These are phyloP conservation scores for Augiades crinisus DNA, from an alignment of 2,888 invertebrate species.

Conservation along the genomic window DNA sequence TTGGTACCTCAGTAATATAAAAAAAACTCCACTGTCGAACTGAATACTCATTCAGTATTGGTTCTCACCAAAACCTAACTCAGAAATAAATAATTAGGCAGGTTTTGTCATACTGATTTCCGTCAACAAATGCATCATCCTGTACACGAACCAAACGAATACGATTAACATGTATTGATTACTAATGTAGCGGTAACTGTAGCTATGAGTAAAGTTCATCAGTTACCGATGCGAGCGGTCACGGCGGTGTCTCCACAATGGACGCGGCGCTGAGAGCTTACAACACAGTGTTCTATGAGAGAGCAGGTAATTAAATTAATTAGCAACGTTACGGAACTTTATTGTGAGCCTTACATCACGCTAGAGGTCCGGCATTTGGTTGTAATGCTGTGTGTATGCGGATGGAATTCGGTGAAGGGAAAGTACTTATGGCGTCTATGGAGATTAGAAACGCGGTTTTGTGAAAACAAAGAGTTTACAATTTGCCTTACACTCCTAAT, in stretches of 20 bases:
- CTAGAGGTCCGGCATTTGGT: conserved; percentile 5
- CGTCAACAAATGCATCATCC: not conserved
- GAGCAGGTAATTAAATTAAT: conserved; percentile 54
- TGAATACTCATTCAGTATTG: too few species aligned
- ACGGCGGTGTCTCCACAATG: conserved; percentile 41
- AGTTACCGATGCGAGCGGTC: not conserved
- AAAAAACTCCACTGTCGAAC: too few species aligned
- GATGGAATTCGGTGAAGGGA: conserved; percentile 7
- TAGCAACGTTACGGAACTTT: conserved; percentile 3
- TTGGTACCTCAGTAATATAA: too few species aligned
- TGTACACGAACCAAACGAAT: not conserved
- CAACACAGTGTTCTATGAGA: conserved; percentile 60
- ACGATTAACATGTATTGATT: conserved; percentile 1
- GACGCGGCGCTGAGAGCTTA: conserved; percentile 51
- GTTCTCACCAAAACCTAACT: too few species aligned
- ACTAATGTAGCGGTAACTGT: too few species aligned
- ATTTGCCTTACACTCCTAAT: too few species aligned
- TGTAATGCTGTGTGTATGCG: not conserved
- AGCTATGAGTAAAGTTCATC: not conserved
- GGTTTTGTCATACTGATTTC: too few species aligned
- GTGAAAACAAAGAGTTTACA: too few species aligned
- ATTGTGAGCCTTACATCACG: not conserved
- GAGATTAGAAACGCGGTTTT: too few species aligned
- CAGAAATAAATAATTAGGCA: too few species aligned
- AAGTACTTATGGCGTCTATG: not conserved